phyloP scores from a whole-genome alignment of 2,888 invertebrate genomes.

The Actias luna region DNA sequence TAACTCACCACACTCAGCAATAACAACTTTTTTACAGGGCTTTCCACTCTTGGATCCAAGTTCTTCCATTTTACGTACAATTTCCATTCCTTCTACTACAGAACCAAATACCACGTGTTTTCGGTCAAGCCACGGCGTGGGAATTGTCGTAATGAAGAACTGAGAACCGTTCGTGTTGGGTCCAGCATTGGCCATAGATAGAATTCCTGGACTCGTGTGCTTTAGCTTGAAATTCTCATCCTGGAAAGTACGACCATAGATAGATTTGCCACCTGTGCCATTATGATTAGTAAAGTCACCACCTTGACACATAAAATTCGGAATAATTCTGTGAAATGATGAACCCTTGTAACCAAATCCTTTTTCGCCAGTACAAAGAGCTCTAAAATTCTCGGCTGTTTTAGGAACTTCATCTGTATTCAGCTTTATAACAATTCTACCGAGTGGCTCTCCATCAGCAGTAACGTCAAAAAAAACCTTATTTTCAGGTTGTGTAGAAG shows the following conservation, averaged over 20 bases:
- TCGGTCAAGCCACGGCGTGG: slow-evolving; percentile 96
- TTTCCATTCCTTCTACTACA: slow-evolving; percentile 95
- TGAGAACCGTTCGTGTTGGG: slow-evolving; percentile 98
- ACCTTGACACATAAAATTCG: slow-evolving; percentile 98
- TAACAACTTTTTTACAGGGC: slow-evolving; percentile 89
- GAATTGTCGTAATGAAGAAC: slow-evolving; percentile 97
- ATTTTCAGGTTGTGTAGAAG: slow-evolving; percentile 65
- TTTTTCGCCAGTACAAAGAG: slow-evolving; percentile 86
- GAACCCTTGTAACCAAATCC: slow-evolving; percentile 93
- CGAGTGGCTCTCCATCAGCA: slow-evolving; percentile 89
- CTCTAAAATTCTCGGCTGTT: slow-evolving; percentile 97
- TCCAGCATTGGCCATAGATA: slow-evolving; percentile 98
- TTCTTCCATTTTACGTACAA: slow-evolving; percentile 92
- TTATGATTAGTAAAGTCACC: slow-evolving; percentile 96
- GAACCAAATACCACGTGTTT: slow-evolving; percentile 97
- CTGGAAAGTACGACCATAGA: slow-evolving; percentile 95
- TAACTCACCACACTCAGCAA: slow-evolving; percentile 92
- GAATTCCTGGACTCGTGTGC: slow-evolving; percentile 93
- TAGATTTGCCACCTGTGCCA: slow-evolving; percentile 97
- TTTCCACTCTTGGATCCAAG: slow-evolving; percentile 92
- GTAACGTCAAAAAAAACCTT: slow-evolving; percentile 94
- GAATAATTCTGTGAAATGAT: slow-evolving; percentile 94
- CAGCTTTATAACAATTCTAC: slow-evolving; percentile 94
- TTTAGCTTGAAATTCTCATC: slow-evolving; percentile 98
- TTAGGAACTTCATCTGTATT: slow-evolving; percentile 94